phyloP scores from a whole-genome alignment of 2,888 invertebrate genomes.

The Gymnocheta viridis region DNA sequence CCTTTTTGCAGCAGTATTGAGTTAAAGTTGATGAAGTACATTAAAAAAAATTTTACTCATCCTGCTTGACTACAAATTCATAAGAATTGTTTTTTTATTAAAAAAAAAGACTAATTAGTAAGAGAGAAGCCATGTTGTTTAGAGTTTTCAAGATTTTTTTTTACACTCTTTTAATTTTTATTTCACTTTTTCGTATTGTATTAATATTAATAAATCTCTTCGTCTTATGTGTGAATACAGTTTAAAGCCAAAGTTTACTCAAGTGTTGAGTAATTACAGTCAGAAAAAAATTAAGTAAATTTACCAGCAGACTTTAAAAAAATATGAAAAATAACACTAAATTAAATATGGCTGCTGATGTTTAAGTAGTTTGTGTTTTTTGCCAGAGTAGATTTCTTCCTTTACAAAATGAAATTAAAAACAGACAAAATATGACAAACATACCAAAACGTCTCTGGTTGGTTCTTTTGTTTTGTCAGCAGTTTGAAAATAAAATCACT shows the following conservation, averaged over 20 bases:
- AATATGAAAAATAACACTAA: slow-evolving; percentile 24
- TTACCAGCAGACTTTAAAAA: slow-evolving; percentile 34
- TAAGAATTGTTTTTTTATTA: slow-evolving; percentile 38
- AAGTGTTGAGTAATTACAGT: slow-evolving; percentile 71
- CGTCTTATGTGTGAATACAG: neutral
- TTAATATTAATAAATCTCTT: slow-evolving; percentile 60
- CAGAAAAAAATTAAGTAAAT: slow-evolving; percentile 30
- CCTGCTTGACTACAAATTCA: slow-evolving; percentile 49
- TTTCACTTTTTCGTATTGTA: slow-evolving; percentile 32
- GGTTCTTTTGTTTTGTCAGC: slow-evolving; percentile 48
- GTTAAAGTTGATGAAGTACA: slow-evolving; percentile 18
- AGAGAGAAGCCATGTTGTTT: slow-evolving; percentile 67
- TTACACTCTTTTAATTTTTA: slow-evolving; percentile 24
- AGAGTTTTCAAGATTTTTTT: slow-evolving; percentile 22
- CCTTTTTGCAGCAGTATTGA: slow-evolving; percentile 33
- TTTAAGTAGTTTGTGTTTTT: slow-evolving; percentile 10
- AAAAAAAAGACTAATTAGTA: slow-evolving; percentile 14
- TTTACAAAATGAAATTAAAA: slow-evolving; percentile 49
- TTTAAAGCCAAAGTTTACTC: slow-evolving; percentile 66
- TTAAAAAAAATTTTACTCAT: slow-evolving; percentile 27
- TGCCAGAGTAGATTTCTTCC: slow-evolving; percentile 39
- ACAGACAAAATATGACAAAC: slow-evolving; percentile 64
- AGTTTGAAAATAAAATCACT: neutral
- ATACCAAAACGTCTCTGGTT: slow-evolving; percentile 55
- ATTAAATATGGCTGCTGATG: slow-evolving; percentile 65